Conservation (phyloP, 2,797 vertebrate species). For the Schizopygopsis pylzovi region DNA sequence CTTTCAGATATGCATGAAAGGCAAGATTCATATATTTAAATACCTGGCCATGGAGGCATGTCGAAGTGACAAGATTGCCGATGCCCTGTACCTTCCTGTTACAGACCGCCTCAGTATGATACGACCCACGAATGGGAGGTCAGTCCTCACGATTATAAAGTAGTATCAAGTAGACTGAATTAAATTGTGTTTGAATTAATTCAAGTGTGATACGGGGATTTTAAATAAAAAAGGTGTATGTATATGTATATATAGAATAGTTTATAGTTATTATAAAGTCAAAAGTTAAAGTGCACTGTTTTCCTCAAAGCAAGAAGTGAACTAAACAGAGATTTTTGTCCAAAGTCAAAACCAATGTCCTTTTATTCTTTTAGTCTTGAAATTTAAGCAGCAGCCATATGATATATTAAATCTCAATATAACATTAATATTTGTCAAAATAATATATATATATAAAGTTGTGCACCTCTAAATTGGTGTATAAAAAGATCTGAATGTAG, state of each 20-base stretch:
- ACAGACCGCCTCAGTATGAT: conserved; percentile 85
- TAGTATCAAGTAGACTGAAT: background rate
- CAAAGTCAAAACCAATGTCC: background rate
- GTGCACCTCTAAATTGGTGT: background rate
- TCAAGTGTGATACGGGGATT: background rate
- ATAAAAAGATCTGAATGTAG: conserved; percentile 27
- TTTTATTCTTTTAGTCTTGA: background rate
- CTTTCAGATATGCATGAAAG: conserved; percentile 92
- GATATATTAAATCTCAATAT: background rate
- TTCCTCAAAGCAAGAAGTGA: background rate
- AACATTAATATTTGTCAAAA: background rate
- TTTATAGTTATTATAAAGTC: too few relatives aligned
- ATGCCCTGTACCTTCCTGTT: conserved; percentile 86
- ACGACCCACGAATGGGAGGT: conserved; percentile 87
- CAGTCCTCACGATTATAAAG: background rate
- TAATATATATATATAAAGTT: background rate
- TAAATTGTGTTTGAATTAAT: background rate
- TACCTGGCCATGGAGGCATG: conserved; percentile 92
- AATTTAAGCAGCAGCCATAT: background rate
- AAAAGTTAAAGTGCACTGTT: too few relatives aligned
- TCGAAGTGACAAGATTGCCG: conserved; percentile 88
- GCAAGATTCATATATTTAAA: conserved; percentile 97
- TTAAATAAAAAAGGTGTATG: background rate
- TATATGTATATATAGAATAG: background rate
- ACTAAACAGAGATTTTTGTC: background rate